Percentiles rank a stretch among this genome's conserved stretches.
phyloP scores from a whole-genome alignment of 2,113 vertebrate genomes.

The Isichthys henryi region DNA sequence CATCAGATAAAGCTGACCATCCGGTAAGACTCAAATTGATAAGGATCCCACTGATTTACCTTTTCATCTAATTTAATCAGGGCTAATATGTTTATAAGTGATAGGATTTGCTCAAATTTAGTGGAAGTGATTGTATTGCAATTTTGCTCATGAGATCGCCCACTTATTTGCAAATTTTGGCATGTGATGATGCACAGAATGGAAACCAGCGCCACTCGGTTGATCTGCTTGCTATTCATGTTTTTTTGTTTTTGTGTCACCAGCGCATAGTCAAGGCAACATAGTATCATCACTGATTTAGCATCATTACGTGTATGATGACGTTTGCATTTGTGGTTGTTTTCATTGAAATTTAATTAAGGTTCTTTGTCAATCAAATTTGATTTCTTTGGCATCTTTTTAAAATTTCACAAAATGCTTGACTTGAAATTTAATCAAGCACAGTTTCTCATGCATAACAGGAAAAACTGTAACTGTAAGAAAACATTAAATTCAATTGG shows the following conservation, averaged over 20 bases:
- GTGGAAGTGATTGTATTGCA: neutral
- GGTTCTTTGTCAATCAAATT: neutral
- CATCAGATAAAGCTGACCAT: neutral
- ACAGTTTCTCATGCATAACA: neutral
- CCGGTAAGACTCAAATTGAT: neutral
- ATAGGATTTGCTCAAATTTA: neutral
- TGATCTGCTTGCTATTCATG: neutral
- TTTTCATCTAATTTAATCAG: neutral
- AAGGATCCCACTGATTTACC: neutral
- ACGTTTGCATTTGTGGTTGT: neutral
- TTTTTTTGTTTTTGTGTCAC: neutral
- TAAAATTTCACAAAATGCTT: neutral
- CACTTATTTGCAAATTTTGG: neutral
- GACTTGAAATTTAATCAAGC: neutral
- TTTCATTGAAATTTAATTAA: neutral
- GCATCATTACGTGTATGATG: neutral
- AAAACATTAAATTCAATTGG: neutral
- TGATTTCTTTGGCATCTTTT: neutral
- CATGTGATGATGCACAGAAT: neutral
- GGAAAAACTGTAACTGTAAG: neutral
- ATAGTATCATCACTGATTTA: neutral
- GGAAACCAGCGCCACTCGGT: neutral
- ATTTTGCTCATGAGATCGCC: neutral
- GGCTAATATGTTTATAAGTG: neutral
- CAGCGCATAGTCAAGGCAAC: neutral